phyloP scores from a whole-genome alignment of 2,797 vertebrate species.

The Rhinatrema bivittatum region DNA sequence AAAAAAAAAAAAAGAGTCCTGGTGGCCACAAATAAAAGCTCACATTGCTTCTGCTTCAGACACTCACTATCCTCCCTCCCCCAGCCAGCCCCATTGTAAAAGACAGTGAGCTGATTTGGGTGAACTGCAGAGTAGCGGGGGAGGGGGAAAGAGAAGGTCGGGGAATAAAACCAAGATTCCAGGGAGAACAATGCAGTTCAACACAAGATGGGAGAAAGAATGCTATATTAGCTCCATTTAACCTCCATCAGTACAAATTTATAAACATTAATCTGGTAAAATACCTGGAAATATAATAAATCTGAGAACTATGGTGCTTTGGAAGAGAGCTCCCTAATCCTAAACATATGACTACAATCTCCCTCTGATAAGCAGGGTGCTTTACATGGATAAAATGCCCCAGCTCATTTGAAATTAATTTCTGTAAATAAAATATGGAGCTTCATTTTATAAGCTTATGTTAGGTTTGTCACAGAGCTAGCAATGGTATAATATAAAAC shows the following conservation, averaged over 20 bases:
- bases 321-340: neutral
- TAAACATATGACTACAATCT: neutral
- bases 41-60: no score
- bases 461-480: neutral
- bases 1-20: no score
- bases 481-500: neutral
- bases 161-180: no score
- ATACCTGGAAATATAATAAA: constrained; percentile 4
- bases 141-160: no score
- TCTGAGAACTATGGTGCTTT: neutral
- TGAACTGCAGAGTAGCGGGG: no score
- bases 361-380: neutral
- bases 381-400: neutral
- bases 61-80: no score
- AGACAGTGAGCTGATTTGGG: no score
- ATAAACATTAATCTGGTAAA: constrained; percentile 2
- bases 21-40: no score
- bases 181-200: neutral
- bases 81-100: no score
- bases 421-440: neutral
- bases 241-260: constrained; percentile 6
- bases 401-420: neutral
- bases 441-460: neutral
- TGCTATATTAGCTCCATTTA: neutral
- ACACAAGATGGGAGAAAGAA: neutral